Evolutionary conservation across 2,113 vertebrate species (phyloP).

Genomic region (Pionites leucogaster): DNA sequence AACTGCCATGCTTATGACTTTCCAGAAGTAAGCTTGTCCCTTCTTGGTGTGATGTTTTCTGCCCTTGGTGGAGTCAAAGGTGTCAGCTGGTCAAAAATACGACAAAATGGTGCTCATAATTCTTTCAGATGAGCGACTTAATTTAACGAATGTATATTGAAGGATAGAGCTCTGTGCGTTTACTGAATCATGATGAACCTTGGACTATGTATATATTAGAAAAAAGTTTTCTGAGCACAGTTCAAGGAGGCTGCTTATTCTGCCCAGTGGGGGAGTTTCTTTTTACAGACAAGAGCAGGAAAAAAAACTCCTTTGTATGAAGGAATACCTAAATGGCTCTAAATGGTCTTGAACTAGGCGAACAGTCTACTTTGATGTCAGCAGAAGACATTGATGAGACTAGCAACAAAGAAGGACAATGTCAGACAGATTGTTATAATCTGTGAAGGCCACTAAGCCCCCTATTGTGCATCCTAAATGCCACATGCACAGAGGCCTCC

Average conservation of each 20-base stretch:
- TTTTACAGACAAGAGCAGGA: neutral
- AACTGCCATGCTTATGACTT: neutral
- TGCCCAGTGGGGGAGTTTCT: neutral
- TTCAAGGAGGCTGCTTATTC: neutral
- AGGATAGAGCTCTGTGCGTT: neutral
- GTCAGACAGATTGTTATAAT: neutral
- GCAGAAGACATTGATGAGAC: neutral
- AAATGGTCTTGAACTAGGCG: neutral
- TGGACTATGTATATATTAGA: fast-evolving
- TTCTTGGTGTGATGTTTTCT: neutral
- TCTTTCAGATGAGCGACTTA: neutral
- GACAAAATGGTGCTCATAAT: neutral
- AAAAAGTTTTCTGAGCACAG: neutral
- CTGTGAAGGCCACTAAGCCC: neutral
- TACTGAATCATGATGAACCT: neutral
- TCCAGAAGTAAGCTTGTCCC: neutral
- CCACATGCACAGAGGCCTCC: no score
- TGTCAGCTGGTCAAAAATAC: neutral
- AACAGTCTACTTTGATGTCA: neutral
- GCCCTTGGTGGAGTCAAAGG: fast-evolving
- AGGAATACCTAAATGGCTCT: neutral
- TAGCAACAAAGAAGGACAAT: fast-evolving
- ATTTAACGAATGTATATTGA: fast-evolving
- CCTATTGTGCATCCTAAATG: neutral
- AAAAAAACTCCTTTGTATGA: neutral